These are phyloP conservation scores for Streblospio benedicti DNA, from an alignment of 1,140 invertebrate species.

Conservation along the genomic window DNA sequence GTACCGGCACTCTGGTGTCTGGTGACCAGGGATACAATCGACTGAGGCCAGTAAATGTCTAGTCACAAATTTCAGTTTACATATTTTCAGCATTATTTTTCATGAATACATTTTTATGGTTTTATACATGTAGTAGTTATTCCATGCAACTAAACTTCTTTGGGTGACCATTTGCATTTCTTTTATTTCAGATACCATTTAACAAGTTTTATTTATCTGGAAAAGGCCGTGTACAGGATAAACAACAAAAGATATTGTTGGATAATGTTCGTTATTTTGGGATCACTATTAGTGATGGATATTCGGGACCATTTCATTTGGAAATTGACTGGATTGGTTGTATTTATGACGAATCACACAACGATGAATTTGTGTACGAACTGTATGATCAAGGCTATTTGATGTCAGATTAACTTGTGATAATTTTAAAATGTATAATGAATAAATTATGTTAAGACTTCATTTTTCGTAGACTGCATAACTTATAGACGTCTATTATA, in stretches of 20 bases:
- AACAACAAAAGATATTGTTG: conserved; percentile 57
- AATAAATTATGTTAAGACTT: too few relatives aligned
- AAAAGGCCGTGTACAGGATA: conserved; percentile 80
- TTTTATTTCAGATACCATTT: conserved; percentile 72
- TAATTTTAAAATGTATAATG: too few relatives aligned
- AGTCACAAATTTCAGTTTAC: background rate
- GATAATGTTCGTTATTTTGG: conserved; percentile 62
- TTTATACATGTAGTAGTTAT: too few relatives aligned
- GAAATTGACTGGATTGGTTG: conserved; percentile 91
- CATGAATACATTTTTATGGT: too few relatives aligned
- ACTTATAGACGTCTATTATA: too few relatives aligned
- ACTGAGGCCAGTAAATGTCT: background rate
- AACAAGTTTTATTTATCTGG: conserved; percentile 78
- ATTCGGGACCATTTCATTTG: conserved; percentile 70
- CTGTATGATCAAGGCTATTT: too few relatives aligned
- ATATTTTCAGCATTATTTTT: background rate
- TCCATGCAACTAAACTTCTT: too few relatives aligned
- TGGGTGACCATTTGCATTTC: conserved; percentile 9
- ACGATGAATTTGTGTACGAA: conserved; percentile 84
- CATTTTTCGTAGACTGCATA: too few relatives aligned
- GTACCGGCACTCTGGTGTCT: too few relatives aligned
- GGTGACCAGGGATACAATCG: background rate
- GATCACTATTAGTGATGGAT: conserved; percentile 68
- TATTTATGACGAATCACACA: conserved; percentile 63
- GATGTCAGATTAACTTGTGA: too few relatives aligned